A percentile compares a stretch with the other conserved stretches of the same genome.
These are phyloP conservation scores for Aplocera efformata DNA, from an alignment of 2,888 invertebrate species.

Conservation along the genomic window DNA sequence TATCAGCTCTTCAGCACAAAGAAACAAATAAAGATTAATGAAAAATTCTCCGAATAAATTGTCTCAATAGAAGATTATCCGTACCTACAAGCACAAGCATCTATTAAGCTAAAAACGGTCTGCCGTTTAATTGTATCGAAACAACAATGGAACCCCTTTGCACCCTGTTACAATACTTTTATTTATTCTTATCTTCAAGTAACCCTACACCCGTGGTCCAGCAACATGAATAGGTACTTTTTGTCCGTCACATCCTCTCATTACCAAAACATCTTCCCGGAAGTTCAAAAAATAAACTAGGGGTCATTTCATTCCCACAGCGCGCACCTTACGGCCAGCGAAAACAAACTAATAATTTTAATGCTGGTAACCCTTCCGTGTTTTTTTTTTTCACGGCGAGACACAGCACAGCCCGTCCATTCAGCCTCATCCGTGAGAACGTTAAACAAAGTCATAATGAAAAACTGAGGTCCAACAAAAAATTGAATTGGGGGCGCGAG, in stretches of 20 bases:
- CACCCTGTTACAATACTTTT: constrained; percentile 10
- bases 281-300: constrained; percentile 62
- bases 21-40: too few species aligned
- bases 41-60: too few species aligned
- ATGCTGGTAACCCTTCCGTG: constrained; percentile 74
- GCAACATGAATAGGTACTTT: constrained; percentile 45
- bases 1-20: too few species aligned
- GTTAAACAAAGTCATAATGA: constrained; percentile 66
- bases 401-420: constrained; percentile 53
- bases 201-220: constrained; percentile 58
- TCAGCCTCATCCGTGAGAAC: constrained; percentile 77
- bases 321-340: constrained; percentile 60
- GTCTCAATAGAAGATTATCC: too few species aligned
- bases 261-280: constrained; percentile 73
- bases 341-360: constrained; percentile 74
- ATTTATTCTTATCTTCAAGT: constrained; percentile 24
- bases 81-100: constrained; percentile 1
- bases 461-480: constrained; percentile 59
- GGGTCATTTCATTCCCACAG: constrained; percentile 76
- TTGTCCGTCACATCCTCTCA: constrained; percentile 63
- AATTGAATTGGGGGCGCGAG: constrained; percentile 61
- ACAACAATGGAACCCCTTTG: constrained; percentile 24
- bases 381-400: constrained; percentile 55
- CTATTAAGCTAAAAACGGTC: too few species aligned
- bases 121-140: constrained; percentile 22